Conservation (phyloP, 2,797 vertebrate species). For the Cheirogaleus major region DNA sequence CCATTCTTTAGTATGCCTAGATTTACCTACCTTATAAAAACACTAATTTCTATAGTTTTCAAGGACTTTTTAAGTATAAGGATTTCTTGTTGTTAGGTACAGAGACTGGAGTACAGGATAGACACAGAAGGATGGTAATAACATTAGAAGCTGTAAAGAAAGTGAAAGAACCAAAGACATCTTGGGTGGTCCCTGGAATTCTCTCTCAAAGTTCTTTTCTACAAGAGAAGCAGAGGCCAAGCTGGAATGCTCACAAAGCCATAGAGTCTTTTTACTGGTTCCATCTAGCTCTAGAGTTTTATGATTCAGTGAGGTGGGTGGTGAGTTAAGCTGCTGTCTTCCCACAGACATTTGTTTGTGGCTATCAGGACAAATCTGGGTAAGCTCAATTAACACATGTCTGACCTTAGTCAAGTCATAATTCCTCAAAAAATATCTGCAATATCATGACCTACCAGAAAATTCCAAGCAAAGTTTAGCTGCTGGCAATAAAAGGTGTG, state of each 20-base stretch:
- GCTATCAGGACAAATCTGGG: neutral
- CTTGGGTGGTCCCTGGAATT: slow-evolving; percentile 18
- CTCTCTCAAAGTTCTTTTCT: neutral
- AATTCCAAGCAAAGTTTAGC: neutral
- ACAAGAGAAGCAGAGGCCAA: neutral
- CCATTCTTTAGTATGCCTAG: neutral
- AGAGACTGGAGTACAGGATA: neutral
- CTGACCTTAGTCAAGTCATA: slow-evolving; percentile 20
- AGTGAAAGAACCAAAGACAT: neutral
- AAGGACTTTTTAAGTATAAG: neutral
- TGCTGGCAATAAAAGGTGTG: neutral
- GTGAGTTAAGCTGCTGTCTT: neutral
- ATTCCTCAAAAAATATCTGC: slow-evolving; percentile 30
- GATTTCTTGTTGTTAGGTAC: neutral
- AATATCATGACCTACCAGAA: slow-evolving; percentile 2
- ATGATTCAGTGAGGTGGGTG: neutral
- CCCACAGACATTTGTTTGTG: slow-evolving; percentile 11
- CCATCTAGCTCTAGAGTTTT: neutral
- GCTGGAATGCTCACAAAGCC: neutral
- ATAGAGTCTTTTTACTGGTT: neutral
- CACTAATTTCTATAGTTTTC: neutral
- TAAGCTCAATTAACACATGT: slow-evolving; percentile 34
- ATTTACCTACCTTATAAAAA: neutral
- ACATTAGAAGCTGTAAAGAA: neutral
- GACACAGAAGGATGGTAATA: neutral